Conservation (phyloP, 2,113 vertebrate genomes). For the Pollimyrus isidori region DNA sequence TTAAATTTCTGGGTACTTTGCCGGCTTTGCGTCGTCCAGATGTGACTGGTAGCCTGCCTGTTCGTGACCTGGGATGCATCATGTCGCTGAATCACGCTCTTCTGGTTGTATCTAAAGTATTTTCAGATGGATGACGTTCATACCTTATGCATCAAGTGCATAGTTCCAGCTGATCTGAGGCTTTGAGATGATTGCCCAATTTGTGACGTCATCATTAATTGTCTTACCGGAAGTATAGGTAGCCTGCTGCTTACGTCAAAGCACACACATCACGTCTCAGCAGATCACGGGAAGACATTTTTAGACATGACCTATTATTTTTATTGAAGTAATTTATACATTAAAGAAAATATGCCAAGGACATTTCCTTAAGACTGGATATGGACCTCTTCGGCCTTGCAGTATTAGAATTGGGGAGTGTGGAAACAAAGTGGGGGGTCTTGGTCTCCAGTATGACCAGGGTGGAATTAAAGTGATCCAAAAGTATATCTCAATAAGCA, state of each 20-base stretch:
- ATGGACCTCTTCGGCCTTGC: background rate
- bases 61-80: background rate
- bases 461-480: background rate
- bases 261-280: background rate
- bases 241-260: background rate
- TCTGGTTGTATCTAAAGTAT: background rate
- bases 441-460: background rate
- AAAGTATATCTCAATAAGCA: background rate
- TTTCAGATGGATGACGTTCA: background rate
- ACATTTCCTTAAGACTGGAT: background rate
- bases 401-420: background rate
- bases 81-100: background rate
- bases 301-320: background rate
- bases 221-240: background rate
- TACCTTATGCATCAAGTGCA: background rate
- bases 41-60: background rate
- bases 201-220: background rate
- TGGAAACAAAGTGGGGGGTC: background rate
- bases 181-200: background rate
- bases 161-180: background rate
- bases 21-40: background rate
- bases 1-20: background rate
- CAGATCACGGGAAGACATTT: background rate
- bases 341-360: background rate
- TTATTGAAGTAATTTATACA: background rate